Evolutionary conservation across 2,888 invertebrate species (phyloP).

Genomic region (Meiosimyza decipiens): DNA sequence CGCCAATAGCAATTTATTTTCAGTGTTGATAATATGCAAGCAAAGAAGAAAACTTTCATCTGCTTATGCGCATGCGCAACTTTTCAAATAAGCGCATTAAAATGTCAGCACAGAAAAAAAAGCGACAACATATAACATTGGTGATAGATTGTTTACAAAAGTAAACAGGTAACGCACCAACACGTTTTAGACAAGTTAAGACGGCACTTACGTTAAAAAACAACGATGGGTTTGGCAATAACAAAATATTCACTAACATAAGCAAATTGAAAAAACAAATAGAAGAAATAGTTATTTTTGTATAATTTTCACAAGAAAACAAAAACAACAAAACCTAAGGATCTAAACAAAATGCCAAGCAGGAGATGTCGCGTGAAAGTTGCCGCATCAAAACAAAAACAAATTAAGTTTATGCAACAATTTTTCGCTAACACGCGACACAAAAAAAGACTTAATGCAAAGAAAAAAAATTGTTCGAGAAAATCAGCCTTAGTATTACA

Average conservation of each 20-base stretch:
- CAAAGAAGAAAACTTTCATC: neutral
- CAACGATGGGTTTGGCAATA: constrained; percentile 1
- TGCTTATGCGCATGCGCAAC: neutral
- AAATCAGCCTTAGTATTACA: constrained; percentile 14
- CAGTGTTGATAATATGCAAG: neutral
- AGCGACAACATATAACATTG: neutral
- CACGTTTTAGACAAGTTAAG: neutral
- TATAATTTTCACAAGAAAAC: constrained; percentile 10
- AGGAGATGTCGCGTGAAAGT: constrained; percentile 40
- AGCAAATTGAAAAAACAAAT: constrained; percentile 1
- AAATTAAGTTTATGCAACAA: constrained; percentile 34
- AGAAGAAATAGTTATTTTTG: constrained; percentile 31
- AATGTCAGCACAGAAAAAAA: neutral
- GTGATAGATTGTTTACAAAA: neutral
- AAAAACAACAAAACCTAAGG: constrained; percentile 11
- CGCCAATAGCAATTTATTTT: neutral
- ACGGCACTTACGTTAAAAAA: neutral
- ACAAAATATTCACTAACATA: constrained; percentile 11
- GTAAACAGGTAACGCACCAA: neutral
- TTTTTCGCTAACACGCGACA: constrained; percentile 1
- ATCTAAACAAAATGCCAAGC: constrained; percentile 33
- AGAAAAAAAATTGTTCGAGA: neutral
- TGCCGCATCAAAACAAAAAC: constrained; percentile 7
- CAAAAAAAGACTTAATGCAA: neutral
- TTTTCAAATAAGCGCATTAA: neutral